Base-by-base conservation (phyloP, 1,140 invertebrate species). In the Ceratina calcarata region DNA sequence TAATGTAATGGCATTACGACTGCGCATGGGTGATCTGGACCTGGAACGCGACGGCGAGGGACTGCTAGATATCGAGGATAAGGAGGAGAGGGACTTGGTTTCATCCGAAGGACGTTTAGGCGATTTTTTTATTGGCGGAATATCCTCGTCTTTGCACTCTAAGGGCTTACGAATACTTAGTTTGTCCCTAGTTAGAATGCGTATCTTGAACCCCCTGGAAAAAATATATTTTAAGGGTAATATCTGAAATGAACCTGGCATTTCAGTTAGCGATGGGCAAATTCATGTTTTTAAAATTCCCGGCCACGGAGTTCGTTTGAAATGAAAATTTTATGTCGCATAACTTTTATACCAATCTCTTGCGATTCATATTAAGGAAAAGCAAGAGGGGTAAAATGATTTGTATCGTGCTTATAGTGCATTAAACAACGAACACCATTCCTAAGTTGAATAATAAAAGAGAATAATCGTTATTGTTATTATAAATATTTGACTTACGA, bases 61-160 rank as follows among this genome's bases (percentile, higher is more conserved):
- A 73, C 92, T 93, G 68, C 92, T 92, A 0, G 92, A 93, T 72
- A 92, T 93, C 51, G 91, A 92, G 16, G 93, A 93, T n/a, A 93
- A 71, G 8, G 92, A 93, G 18, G 93, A 93, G 7, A 93, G 79
- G 0, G 93, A 93, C 71, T 92, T 93, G 15, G 89, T 87, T 15
- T 93, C 92, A 61, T 92, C 91, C 0, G 88, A 88, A 0, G 86
- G 82, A 74, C 90, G 80, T 80, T 91, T 61, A 6, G 88, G 86
- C 4, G 86, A 83, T 2, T 86, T 88, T 76, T 84, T 91, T 10
- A 57, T 20, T 45, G 37, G 10, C 8, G 37, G 37, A 4, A 20
- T 87, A 58, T 80, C 88, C 55, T 84, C 80, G 8, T 71, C 75
- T 58, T 89, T 91, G 37, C 37, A 45, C 1, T 91, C 90, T 51